Conservation (phyloP, 2,797 vertebrate species). For the Thamnophis elegans region DNA sequence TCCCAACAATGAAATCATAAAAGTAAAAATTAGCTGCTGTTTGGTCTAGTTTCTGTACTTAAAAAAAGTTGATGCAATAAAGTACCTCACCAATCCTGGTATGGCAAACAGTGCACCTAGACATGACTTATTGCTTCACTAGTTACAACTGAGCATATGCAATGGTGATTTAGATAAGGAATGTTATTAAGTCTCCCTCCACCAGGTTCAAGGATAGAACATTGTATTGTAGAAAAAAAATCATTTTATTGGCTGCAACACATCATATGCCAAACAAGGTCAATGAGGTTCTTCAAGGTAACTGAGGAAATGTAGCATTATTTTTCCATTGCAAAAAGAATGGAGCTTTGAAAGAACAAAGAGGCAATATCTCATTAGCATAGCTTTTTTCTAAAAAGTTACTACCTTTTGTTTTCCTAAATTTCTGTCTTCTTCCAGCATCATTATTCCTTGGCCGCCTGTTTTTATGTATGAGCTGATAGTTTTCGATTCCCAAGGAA, state of each 20-base stretch:
- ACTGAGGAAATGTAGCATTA: not conserved
- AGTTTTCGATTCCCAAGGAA: not conserved
- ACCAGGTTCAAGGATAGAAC: not conserved
- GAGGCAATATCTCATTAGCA: not conserved
- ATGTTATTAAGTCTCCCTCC: not conserved
- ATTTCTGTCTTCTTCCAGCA: not conserved
- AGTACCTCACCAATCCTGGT: not conserved
- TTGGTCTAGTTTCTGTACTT: not conserved
- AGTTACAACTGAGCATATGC: not conserved
- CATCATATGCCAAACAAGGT: not conserved
- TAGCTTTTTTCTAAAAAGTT: not conserved
- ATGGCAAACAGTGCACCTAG: not conserved
- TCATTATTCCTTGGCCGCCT: not conserved
- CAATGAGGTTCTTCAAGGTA: too few species aligned
- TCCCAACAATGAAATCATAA: not conserved
- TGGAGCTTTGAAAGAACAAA: too few species aligned
- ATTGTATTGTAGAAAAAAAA: not conserved
- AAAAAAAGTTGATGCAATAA: not conserved
- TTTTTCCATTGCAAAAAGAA: too few species aligned
- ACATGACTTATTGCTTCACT: not conserved
- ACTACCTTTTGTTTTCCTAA: not conserved
- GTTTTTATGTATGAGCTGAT: not conserved
- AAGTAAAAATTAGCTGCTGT: not conserved
- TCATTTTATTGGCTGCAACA: not conserved
- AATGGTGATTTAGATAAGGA: not conserved